Percentiles rank a stretch among this genome's conserved stretches.
Conservation (phyloP, 2,797 vertebrate genomes). For the Tapera naevia region DNA sequence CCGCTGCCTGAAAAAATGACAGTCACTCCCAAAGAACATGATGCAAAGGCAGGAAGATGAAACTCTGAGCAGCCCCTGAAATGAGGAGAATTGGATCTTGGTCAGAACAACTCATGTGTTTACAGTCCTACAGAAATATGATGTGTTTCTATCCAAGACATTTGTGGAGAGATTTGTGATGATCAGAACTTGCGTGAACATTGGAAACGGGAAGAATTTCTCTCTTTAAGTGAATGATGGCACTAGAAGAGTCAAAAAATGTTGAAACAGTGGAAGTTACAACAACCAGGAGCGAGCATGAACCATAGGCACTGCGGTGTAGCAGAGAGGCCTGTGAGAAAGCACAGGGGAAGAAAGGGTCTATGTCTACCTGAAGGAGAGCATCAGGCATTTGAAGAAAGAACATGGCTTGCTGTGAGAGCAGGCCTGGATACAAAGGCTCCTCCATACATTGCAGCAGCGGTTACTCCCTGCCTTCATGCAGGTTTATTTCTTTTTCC, state of each 20-base stretch:
- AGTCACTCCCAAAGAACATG: not conserved
- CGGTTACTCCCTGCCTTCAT: not conserved
- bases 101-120: not conserved
- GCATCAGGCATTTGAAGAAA: not conserved
- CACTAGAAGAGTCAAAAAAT: not conserved
- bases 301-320: fast-evolving
- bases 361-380: not conserved
- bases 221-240: not conserved
- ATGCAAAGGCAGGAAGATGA: not conserved
- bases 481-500: not conserved
- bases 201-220: not conserved
- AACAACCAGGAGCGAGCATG: fast-evolving
- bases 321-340: not conserved
- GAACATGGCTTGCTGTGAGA: not conserved
- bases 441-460: not conserved
- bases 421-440: not conserved
- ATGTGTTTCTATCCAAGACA: not conserved
- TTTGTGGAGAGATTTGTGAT: not conserved
- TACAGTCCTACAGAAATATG: not conserved
- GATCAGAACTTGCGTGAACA: not conserved
- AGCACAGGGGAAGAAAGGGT: not conserved
- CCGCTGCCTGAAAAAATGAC: not conserved
- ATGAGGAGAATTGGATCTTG: not conserved
- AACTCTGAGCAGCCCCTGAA: not conserved
- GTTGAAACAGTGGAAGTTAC: not conserved